Evolutionary conservation across 2,888 invertebrate genomes (phyloP), one percentile per base, ranked within the genome.

Genomic region (Chouioia cunea): DNA sequence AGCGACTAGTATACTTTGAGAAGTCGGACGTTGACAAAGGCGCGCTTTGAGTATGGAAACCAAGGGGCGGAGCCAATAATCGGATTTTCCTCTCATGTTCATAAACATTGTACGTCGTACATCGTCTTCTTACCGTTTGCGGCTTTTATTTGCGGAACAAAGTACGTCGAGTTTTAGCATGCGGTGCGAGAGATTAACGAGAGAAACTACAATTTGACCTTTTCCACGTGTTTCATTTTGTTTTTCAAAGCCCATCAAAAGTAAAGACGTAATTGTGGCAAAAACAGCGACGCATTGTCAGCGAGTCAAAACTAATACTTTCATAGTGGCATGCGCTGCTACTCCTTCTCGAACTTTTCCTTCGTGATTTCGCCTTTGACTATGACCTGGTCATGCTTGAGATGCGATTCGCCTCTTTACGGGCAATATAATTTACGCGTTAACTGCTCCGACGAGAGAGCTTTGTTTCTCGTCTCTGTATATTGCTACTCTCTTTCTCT

Each of bases 341-440:
- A n/a, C n/a, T 27, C 3, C n/a, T 36, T 43, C 36, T 48, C 15
- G 58, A 58, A 64, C 64, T 65, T 43, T 57, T 53, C 10, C n/a
- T n/a, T n/a, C 27, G 47, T 47, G 52, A 59, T 59, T 22, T 53
- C 48, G 47, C 22, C 70, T 60, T 65, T 56, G 53, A 60, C 36
- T 60, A 4, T 6, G 6, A 6, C 27, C 27, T 27, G 27, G 14
- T 48, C 48, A 20, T 16, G n/a, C 22, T 47, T 14, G 44, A 48
- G 27, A 2, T 16, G 22, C 16, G 54, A 56, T 68, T 53, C 59
- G 53, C 47, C 46, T 64, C 36, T 46, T 44, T 23, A 60, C 36
- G 48, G 62, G 56, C 65, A 46, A 65, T 65, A 66, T 57, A 71
- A 71, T 71, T 65, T 62, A 65, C 65, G 62, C 59, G 59, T 53